Evolutionary conservation across 1,140 invertebrate genomes (phyloP), one percentile per base, ranked within the genome.

Genomic region (Camponotus floridanus): DNA sequence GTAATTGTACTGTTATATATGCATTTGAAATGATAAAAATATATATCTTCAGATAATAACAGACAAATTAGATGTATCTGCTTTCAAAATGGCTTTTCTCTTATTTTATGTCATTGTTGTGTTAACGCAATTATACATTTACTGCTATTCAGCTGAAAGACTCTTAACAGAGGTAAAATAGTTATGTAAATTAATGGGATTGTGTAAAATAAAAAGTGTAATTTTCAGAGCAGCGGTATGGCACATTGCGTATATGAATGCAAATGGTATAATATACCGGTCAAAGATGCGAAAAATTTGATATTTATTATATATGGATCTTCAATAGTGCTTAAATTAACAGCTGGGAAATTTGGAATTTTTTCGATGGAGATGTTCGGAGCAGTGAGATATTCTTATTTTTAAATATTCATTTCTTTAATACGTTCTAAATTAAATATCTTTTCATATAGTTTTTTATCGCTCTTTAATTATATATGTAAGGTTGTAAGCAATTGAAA

Each of bases 131-230:
- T 26, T 90, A 4, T 90, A 76, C 7, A 36, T 81, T 42, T 90
- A 90, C 57, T 90, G 89, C 36, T 86, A 90, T 8, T 45, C 85
- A 13, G 86, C 74, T 9, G 88, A 90, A n/a, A 65, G 13, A 57
- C 71, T 90, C 31, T 8, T 86, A 1, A 18, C 62, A 0, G 68
- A 83, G 55, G 88, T 87, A 81, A 89, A 74, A 39, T 0, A 51
- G 21, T 36, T 87, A 15, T 48, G 8, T 13, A 42, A 4, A 13
- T n/a, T n/a, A 26, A 26, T 26, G 0, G 26, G 26, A 57, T 18
- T 55, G n/a, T 36, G 31, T 18, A 21, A 73, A 57, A 21, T 8
- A 33, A 73, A 36, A 55, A 39, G 3, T 7, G 4, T 59, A 36
- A 21, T 51, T 78, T 65, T 48, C 7, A 78, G 76, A 78, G 76